Conservation (phyloP, 1,140 invertebrate genomes). For the Vanessa atalanta region DNA sequence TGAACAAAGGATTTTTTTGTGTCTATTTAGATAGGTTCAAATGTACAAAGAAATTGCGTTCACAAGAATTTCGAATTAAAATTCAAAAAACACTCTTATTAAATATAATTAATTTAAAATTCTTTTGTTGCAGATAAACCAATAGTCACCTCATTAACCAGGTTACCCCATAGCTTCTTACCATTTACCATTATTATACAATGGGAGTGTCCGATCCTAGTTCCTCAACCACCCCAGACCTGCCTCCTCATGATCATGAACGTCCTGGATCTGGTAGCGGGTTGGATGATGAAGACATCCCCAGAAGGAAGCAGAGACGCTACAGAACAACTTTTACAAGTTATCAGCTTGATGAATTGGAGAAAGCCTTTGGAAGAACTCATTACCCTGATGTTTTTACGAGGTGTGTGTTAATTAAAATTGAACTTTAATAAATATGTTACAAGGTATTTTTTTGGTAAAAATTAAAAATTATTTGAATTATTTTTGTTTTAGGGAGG, state of each 20-base stretch:
- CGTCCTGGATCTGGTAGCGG: constrained; percentile 88
- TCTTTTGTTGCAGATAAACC: constrained; percentile 43
- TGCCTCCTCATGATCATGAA: constrained; percentile 81
- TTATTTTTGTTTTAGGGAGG: constrained; percentile 90
- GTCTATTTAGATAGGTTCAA: too few species aligned
- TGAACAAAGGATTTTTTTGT: too few species aligned
- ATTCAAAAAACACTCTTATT: too few species aligned
- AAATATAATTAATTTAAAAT: background rate
- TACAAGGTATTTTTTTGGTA: background rate
- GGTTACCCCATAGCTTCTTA: background rate
- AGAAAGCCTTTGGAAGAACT: constrained; percentile 97
- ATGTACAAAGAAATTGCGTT: too few species aligned
- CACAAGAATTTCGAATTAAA: too few species aligned
- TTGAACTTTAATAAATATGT: background rate
- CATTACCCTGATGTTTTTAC: constrained; percentile 99
- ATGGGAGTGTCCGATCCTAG: constrained; percentile 72
- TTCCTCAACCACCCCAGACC: constrained; percentile 67
- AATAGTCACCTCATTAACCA: background rate
- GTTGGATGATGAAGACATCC: constrained; percentile 90
- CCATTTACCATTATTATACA: constrained; percentile 15
- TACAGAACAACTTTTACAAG: constrained; percentile 97
- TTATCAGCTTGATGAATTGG: constrained; percentile 97
- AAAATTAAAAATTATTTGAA: background rate
- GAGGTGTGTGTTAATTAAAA: constrained; percentile 84
- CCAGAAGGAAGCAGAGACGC: constrained; percentile 93